Conservation (phyloP, 2,113 vertebrate genomes). For the Pandion haliaetus region DNA sequence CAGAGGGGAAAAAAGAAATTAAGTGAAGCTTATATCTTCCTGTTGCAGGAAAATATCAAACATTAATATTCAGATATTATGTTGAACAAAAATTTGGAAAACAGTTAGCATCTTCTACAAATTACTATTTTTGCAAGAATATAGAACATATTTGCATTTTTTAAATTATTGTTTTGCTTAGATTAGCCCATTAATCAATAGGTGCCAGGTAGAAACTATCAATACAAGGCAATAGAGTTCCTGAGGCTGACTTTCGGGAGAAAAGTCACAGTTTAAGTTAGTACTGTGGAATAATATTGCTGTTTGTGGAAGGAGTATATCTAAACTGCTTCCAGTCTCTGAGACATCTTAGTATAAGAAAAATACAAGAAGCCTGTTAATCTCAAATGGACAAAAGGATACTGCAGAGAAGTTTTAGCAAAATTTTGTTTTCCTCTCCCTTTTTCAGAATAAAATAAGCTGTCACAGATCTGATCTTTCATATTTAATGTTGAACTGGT, state of each 20-base stretch:
- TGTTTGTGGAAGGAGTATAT: background rate
- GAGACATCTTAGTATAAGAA: background rate
- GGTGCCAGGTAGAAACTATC: background rate
- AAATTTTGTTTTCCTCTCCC: background rate
- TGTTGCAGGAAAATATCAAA: background rate
- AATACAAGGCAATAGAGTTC: background rate
- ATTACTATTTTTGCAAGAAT: background rate
- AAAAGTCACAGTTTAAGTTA: background rate
- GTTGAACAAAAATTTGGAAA: background rate
- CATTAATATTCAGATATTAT: background rate
- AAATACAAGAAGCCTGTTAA: background rate
- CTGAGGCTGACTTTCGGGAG: background rate
- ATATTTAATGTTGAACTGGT: background rate
- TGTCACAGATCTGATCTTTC: background rate
- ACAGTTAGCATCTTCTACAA: background rate
- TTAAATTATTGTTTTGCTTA: background rate
- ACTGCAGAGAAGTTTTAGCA: background rate
- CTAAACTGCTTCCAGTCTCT: background rate
- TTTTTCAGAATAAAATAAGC: background rate
- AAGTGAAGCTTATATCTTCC: background rate
- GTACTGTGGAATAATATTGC: background rate
- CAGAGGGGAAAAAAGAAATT: background rate
- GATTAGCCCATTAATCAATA: background rate
- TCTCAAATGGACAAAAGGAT: background rate
- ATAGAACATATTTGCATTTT: background rate